Conservation (phyloP, 2,888 invertebrate genomes). For the Alviniconcha strummeri region DNA sequence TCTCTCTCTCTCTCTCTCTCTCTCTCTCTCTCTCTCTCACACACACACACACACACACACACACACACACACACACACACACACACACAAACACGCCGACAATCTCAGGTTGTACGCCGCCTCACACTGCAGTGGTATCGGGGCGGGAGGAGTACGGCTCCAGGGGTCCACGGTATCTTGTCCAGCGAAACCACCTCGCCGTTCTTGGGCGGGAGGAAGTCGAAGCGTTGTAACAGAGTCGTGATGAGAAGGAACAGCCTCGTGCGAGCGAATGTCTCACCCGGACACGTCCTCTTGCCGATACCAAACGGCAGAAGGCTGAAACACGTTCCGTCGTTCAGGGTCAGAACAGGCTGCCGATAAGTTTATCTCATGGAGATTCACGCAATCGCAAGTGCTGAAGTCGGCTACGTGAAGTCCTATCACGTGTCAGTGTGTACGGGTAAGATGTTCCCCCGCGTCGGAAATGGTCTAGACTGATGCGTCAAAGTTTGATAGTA, state of each 20-base stretch:
- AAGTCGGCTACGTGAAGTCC: no score
- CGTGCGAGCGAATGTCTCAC: conserved; percentile 33
- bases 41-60: background rate
- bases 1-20: background rate
- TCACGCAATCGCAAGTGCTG: no score
- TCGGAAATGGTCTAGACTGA: no score
- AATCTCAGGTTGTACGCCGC: background rate
- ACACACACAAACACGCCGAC: conserved; percentile 2
- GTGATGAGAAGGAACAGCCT: conserved; percentile 33
- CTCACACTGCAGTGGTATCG: conserved; percentile 22
- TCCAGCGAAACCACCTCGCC: conserved; percentile 26
- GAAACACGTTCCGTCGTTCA: background rate
- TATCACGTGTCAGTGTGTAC: no score
- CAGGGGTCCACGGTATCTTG: conserved; percentile 26
- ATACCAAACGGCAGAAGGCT: conserved; percentile 33
- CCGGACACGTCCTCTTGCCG: conserved; percentile 34
- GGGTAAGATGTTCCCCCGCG: no score
- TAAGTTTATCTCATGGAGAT: no score
- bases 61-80: conserved; percentile 18
- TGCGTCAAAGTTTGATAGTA: no score
- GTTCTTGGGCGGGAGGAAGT: conserved; percentile 33
- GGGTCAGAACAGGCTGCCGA: no score
- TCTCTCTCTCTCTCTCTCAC: background rate
- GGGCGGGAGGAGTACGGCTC: conserved; percentile 24
- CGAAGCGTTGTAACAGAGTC: conserved; percentile 32